Base-by-base conservation (phyloP, 2,797 vertebrate species). In the Clarias platycephalus region DNA sequence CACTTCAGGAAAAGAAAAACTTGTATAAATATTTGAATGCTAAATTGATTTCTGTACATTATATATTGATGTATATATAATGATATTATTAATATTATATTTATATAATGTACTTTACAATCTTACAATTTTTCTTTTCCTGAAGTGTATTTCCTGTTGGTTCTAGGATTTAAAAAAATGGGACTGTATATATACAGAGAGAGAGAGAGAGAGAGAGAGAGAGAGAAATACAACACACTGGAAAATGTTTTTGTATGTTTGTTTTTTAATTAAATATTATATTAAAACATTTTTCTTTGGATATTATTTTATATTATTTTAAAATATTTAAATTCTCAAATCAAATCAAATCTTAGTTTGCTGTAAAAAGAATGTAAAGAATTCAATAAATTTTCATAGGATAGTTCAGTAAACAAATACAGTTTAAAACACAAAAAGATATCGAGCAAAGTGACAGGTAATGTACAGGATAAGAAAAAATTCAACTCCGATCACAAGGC, bases 401-500 rank as follows among this genome's bases (percentile, higher is more conserved):
- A 58, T 24, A 58, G 22, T 40, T 78, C 31, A 62, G 55, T 78
- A 78, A 78, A 78, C 75, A 78, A 62, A 78, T 44, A 31, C 62
- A 78, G 57, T 67, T 64, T 80, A 79, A 86, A 83, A 83, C 40
- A 82, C 15, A 80, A 68, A 72, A 31, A 49, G 1, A 67, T 67
- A 9, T 77, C 40, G n/a, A 72, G 40, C n/a, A 86, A 83, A 58
- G 75, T 62, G 74, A 76, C n/a, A 63, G 60, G 13, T 80, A 62
- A 67, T 74, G 34, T 74, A 57, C 49, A 72, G 8, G 24, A 37
- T 68, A 55, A 18, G 20, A 62, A 24, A 26, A 77, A 64, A 40
- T 66, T 20, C 74, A 49, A 64, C 81, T 86, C 63, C 71, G 85
- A 75, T 83, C 67, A 80, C 83, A 86, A 86, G 85, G 85, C 82